Evolutionary conservation across 1,140 invertebrate genomes (phyloP), one percentile per base, ranked within the genome.

Genomic region (Drosophila pachea): DNA sequence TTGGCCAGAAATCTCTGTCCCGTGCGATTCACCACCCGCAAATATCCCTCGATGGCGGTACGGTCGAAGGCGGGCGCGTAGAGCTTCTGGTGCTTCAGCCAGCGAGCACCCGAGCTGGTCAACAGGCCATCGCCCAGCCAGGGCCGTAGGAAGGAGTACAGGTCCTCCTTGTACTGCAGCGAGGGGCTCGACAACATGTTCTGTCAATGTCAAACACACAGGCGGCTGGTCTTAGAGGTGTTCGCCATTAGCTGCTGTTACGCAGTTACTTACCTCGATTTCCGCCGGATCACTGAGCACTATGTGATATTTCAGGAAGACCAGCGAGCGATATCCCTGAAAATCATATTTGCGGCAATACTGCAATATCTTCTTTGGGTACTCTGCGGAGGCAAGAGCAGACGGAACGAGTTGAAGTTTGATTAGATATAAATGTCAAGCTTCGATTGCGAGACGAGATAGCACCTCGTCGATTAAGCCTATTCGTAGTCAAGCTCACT

Each of bases 261-360:
- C 7, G n/a, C 32, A 12, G 3, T 14, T 22, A 71, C 71, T 78
- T 36, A 88, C 87, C 77, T 88, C 82, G 63, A 88, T 88, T 84
- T 88, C 86, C 56, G 82, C 83, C 48, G 87, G 87, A 78, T 88
- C 79, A 58, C 87, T 88, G 29, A 88, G 68, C 68, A 88, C 87
- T 59, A 88, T 79, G 47, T 88, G 82, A 73, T 88, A 88, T 62
- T 88, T 86, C 22, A 88, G 68, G 40, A 88, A 88, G 16, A 88
- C 86, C 49, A 87, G 48, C 2, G 87, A 88, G 35, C 86, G 87
- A 48, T 76, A 88, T 9, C 86, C 82, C 56, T 87, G 86, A n/a
- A 88, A 88, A 56, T 88, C 82, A 74, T 88, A 88, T 76, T 88
- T 88, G 38, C 87, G 70, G 50, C 87, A 88, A 73, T 88, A 88